Percentiles rank a stretch among this genome's conserved stretches.
Evolutionary conservation across 2,888 invertebrate genomes (phyloP).

Genomic region (Drosophila prolongata): DNA sequence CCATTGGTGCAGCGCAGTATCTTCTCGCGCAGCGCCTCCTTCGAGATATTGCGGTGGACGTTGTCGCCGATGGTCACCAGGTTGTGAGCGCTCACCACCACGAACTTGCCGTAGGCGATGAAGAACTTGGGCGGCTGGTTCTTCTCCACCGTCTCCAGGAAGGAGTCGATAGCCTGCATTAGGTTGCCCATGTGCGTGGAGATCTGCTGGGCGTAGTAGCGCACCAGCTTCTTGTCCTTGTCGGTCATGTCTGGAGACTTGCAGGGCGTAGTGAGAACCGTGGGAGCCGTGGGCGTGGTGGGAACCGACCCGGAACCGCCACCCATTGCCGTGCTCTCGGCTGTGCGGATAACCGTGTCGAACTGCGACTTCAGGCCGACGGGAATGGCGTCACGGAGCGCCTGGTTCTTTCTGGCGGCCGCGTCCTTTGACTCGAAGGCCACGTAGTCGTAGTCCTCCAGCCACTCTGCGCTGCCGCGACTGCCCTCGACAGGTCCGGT

Average conservation of each 20-base stretch:
- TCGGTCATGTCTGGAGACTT: slow-evolving; percentile 86
- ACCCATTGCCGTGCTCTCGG: slow-evolving; percentile 87
- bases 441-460: slow-evolving; percentile 96
- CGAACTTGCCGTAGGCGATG: slow-evolving; percentile 96
- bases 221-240: slow-evolving; percentile 92
- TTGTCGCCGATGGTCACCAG: slow-evolving; percentile 97
- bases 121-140: slow-evolving; percentile 97
- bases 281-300: slow-evolving; percentile 46
- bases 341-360: slow-evolving; percentile 90
- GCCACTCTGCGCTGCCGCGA: slow-evolving; percentile 86
- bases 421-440: slow-evolving; percentile 91
- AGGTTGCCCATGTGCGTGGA: slow-evolving; percentile 93
- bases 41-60: slow-evolving; percentile 93
- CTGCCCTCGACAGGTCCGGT: slow-evolving; percentile 19
- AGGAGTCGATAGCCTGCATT: slow-evolving; percentile 95
- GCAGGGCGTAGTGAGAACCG: slow-evolving; percentile 42
- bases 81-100: slow-evolving; percentile 96
- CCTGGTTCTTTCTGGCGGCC: slow-evolving; percentile 89
- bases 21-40: slow-evolving; percentile 89
- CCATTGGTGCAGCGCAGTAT: slow-evolving; percentile 91
- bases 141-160: slow-evolving; percentile 95
- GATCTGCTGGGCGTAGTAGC: slow-evolving; percentile 94
- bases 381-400: slow-evolving; percentile 90
- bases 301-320: slow-evolving; percentile 41
- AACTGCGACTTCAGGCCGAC: slow-evolving; percentile 89